Percentiles rank a stretch among this genome's conserved stretches.
Evolutionary conservation across 1,140 invertebrate genomes (phyloP).

Genomic region (Drusus annulatus): DNA sequence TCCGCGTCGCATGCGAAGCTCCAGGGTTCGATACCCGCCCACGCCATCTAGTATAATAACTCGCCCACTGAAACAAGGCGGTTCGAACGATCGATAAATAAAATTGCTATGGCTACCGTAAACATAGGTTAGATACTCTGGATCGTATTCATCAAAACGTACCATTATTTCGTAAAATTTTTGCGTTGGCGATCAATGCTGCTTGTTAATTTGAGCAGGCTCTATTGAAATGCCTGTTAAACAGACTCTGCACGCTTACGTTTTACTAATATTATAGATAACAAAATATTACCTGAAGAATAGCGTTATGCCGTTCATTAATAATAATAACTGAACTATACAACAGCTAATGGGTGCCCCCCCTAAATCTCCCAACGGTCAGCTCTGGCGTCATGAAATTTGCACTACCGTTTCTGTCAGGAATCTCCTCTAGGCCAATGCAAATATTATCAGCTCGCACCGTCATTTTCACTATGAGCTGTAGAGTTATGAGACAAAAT

Average conservation of each 20-base stretch:
- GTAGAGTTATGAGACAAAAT: no score
- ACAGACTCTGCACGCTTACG: not conserved
- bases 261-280: no score
- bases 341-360: no score
- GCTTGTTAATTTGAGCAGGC: not conserved
- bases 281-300: no score
- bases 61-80: not conserved
- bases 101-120: not conserved
- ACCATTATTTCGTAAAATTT: not conserved
- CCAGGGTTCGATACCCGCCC: constrained; percentile 37
- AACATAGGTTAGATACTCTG: not conserved
- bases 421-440: no score
- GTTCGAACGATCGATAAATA: not conserved
- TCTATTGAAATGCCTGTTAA: not conserved
- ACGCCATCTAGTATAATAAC: constrained; percentile 21
- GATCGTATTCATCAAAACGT: not conserved
- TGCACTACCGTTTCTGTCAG: no score
- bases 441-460: no score
- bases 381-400: no score
- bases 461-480: no score
- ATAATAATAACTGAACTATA: no score
- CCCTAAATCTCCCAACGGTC: no score
- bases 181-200: not conserved
- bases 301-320: no score
- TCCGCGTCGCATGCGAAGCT: constrained; percentile 12